A percentile compares a stretch with the other conserved stretches of the same genome.
These are phyloP conservation scores for Prunella himalayana DNA, from an alignment of 2,113 vertebrate species.

Conservation along the genomic window DNA sequence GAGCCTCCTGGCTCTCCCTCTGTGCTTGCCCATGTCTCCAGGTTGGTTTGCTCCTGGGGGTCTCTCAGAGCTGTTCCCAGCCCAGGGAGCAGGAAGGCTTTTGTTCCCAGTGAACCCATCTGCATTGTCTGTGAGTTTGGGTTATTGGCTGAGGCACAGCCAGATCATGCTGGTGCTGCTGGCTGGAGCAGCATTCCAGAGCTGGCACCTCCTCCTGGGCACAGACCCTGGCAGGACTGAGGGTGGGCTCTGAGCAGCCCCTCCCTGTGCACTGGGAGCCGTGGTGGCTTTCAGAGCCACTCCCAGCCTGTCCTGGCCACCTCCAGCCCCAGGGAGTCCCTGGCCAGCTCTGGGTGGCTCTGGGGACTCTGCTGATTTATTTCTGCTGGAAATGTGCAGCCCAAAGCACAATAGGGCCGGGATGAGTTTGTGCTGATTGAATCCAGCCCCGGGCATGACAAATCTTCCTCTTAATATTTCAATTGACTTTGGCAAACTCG, in stretches of 20 bases:
- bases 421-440: not conserved
- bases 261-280: not conserved
- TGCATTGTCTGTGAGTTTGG: not conserved
- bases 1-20: not conserved
- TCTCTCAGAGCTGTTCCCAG: not conserved
- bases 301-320: not conserved
- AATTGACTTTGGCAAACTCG: conserved; percentile 40
- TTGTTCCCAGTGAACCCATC: not conserved
- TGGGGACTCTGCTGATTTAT: not conserved
- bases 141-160: not conserved
- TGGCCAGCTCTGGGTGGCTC: not conserved
- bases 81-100: not conserved
- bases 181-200: not conserved
- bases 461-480: conserved; percentile 37
- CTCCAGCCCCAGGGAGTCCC: not conserved
- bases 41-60: not conserved
- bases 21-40: not conserved
- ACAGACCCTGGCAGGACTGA: not conserved
- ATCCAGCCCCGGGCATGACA: conserved; percentile 40
- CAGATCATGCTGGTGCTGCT: not conserved
- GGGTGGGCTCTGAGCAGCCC: not conserved
- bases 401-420: not conserved
- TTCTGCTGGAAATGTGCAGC: not conserved
- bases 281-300: fast-evolving
- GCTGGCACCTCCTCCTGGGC: not conserved